Conservation (phyloP, 2,888 invertebrate genomes). For the Torymus tubicola region DNA sequence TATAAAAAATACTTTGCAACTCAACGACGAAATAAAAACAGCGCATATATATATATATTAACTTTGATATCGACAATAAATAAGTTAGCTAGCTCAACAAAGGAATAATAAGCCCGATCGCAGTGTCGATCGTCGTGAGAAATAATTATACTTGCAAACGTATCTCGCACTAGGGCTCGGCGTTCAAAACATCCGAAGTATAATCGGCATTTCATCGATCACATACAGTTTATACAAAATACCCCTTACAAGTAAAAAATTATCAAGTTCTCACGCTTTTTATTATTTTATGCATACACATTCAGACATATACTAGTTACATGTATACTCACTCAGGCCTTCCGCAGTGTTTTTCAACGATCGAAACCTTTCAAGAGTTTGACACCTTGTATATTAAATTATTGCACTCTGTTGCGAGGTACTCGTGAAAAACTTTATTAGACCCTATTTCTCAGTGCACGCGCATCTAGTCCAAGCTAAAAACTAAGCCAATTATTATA, state of each 20-base stretch:
- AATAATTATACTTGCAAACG: conserved; percentile 6
- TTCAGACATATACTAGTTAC: conserved; percentile 17
- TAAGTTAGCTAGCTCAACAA: conserved; percentile 23
- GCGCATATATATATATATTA: conserved; percentile 19
- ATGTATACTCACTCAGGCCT: conserved; percentile 16
- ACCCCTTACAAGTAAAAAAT: conserved; percentile 42
- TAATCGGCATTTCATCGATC: conserved; percentile 29
- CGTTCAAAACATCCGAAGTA: conserved; percentile 4
- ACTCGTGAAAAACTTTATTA: conserved; percentile 46
- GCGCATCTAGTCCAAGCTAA: conserved; percentile 38
- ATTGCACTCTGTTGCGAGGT: conserved; percentile 55
- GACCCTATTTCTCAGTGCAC: conserved; percentile 33
- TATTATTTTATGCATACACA: conserved; percentile 27
- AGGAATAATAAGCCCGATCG: conserved; percentile 9
- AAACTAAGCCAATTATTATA: conserved; percentile 41
- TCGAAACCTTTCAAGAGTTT: conserved; percentile 44
- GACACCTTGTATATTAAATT: conserved; percentile 35
- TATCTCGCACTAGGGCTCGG: conserved; percentile 3
- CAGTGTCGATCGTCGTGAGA: too few relatives aligned
- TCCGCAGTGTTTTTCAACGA: conserved; percentile 28
- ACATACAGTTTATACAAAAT: conserved; percentile 50
- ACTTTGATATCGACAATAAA: conserved; percentile 37
- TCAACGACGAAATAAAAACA: conserved; percentile 21
- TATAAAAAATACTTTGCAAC: conserved; percentile 24
- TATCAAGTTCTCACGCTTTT: conserved; percentile 4